Evolutionary conservation across 2,113 vertebrate genomes (phyloP), one percentile per base, ranked within the genome.

Genomic region (Scomber scombrus): DNA sequence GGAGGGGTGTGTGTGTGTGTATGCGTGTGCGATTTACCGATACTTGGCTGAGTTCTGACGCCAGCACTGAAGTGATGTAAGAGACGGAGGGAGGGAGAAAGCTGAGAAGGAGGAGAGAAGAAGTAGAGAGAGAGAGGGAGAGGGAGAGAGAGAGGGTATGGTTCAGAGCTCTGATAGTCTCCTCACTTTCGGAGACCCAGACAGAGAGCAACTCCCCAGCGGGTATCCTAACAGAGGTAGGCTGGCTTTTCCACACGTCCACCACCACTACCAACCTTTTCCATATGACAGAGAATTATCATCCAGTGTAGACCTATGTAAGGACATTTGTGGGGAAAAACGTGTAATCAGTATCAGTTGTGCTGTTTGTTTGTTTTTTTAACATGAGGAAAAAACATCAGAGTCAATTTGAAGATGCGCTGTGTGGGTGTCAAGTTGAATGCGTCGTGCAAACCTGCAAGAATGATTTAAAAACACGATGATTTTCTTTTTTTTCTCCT

Each of bases 31-130:
- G 85, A 84, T 84, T 85, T 91, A 85, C 87, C 62, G 80, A 89
- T 73, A 83, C 90, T 92, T 89, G 68, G 85, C 86, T 85, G 88
- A 94, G 83, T 84, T 85, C 94, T 95, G 95, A 96, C 92, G 93
- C 83, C 86, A 90, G 88, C 56, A 75, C 84, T 13, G 70, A 70
- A 88, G 86, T 94, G 93, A 95, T 93, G 90, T 81, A 90, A 92
- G 87, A 88, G 75, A 74, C 74, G 26, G 85, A 78, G 69, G 91
- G 81, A 77, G 81, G 75, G 67, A 75, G 78, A 49, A 31, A 81
- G 73, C 45, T n/a, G 71, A 80, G 76, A 66, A 74, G 75, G 77
- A 69, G 77, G 77, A 71, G 67, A 71, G 75, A 74, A 56, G 57
- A 75, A 68, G 56, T n/a, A 43, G 77, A 56, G 77, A 46, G 58